Base-by-base conservation (phyloP, 2,888 invertebrate species). In the Ochropleura leucogaster region DNA sequence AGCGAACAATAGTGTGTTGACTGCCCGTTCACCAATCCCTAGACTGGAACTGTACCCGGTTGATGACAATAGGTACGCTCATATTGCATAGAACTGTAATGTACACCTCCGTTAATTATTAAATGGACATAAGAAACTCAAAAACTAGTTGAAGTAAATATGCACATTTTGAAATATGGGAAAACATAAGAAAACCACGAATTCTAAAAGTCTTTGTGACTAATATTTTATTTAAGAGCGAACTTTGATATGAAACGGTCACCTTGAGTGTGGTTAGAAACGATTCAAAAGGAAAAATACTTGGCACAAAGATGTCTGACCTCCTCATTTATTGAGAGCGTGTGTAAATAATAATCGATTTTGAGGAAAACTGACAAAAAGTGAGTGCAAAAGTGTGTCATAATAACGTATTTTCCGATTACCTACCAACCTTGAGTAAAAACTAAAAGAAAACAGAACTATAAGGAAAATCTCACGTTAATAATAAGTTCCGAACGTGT, bases 401-500 rank as follows among this genome's bases (percentile, higher is more conserved):
- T 57, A 46, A 12, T 57, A 63, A 40, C 14, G 12, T 57, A 59
- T 77, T 67, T 83, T 74, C 62, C 46, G 55, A 4, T 40, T 57
- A 57, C 3, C 30, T 30, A 30, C 30, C 30, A 30, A 30, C 30
- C 42, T 9, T 8, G 30, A 44, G n/a, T 44, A 57, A 60, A 71
- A 77, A 72, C 49, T 64, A 63, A 47, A 44, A 64, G 63, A 55
- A 55, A 60, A 40, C 65, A 80, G 7, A 65, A 72, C 72, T 65
- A 63, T 68, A 49, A 51, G 66, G 57, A 79, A 80, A 80, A 55
- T 70, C 51, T 46, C 53, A 84, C 80, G 68, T 62, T 80, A 63
- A 49, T 80, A 80, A 80, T 60, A 53, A 75, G 70, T 81, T 70
- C 18, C 9, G 10, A 65, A 69, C 44, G 62, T 84, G 80, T 71